A percentile compares a stretch with the other conserved stretches of the same genome.
Conservation (phyloP, 2,113 vertebrate genomes). For the Rhea americana region DNA sequence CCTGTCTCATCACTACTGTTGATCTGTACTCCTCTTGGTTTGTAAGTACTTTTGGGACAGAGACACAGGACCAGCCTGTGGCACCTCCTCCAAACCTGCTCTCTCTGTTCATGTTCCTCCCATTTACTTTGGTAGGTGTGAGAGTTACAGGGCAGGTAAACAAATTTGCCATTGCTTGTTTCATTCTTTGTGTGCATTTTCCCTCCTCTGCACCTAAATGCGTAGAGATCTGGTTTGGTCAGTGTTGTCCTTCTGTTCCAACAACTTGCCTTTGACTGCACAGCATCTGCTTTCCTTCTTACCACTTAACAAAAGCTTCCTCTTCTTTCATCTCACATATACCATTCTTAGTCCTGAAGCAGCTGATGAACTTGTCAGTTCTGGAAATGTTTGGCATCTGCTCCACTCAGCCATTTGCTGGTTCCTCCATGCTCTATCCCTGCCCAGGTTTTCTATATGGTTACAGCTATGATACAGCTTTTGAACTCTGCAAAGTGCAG, state of each 20-base stretch:
- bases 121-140: not conserved
- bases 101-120: not conserved
- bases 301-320: not conserved
- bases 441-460: not conserved
- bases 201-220: not conserved
- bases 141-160: not conserved
- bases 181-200: not conserved
- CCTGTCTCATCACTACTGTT: rapidly evolving
- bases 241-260: not conserved
- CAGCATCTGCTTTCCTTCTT: not conserved
- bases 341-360: not conserved
- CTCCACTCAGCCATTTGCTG: not conserved
- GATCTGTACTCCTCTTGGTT: rapidly evolving
- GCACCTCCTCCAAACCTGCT: not conserved
- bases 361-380: not conserved
- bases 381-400: not conserved
- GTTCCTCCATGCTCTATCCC: not conserved
- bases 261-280: not conserved
- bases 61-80: not conserved
- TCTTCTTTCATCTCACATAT: not conserved
- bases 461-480: not conserved
- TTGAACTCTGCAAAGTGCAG: not conserved
- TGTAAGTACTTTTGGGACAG: not conserved
- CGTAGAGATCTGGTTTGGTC: not conserved
- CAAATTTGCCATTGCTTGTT: not conserved